phyloP scores from a whole-genome alignment of 2,797 vertebrate species.

The Percopsis omiscomaycus region DNA sequence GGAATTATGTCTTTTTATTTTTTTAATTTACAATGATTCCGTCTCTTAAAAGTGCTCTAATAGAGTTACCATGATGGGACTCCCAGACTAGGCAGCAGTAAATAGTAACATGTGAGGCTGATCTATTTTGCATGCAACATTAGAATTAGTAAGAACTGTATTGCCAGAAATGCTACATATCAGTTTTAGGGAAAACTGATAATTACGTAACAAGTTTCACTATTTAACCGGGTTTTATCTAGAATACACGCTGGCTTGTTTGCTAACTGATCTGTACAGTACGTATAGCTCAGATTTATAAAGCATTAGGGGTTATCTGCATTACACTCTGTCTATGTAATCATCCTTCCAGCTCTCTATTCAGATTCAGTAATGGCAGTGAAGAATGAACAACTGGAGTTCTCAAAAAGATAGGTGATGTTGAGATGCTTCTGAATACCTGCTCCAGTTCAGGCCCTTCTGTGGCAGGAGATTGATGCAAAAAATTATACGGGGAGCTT shows the following conservation, averaged over 20 bases:
- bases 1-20: constrained; percentile 18
- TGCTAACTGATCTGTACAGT: background rate
- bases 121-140: constrained; percentile 47
- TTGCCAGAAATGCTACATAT: background rate
- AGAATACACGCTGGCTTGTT: background rate
- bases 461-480: background rate
- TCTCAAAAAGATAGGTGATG: background rate
- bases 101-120: constrained; percentile 24
- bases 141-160: constrained; percentile 9
- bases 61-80: constrained; percentile 39
- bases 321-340: background rate
- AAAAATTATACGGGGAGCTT: background rate
- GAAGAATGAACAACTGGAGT: background rate
- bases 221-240: background rate
- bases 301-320: too few species aligned
- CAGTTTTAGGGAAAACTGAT: background rate
- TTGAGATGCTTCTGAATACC: background rate
- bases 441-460: background rate
- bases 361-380: background rate
- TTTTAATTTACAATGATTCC: constrained; percentile 30
- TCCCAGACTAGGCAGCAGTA: constrained; percentile 31
- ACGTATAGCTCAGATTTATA: too few species aligned
- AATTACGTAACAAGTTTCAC: background rate
- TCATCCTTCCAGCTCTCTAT: background rate
- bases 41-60: constrained; percentile 32